A percentile compares a stretch with the other conserved stretches of the same genome.
These are phyloP conservation scores for Calyptomena viridis DNA, from an alignment of 2,113 vertebrate species.

Conservation along the genomic window DNA sequence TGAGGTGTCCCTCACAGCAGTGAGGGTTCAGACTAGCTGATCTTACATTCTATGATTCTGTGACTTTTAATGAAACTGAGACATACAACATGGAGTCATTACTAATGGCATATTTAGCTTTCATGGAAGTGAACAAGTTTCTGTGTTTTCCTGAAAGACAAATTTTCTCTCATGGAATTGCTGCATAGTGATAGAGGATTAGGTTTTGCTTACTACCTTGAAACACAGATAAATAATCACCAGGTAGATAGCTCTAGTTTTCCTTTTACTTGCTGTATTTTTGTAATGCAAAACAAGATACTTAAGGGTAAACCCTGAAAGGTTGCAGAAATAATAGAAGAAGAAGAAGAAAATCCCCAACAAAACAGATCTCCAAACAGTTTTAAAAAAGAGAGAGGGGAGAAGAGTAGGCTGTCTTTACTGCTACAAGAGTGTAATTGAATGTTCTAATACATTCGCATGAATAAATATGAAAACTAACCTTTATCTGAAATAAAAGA, in stretches of 20 bases:
- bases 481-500: background rate
- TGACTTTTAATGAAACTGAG: background rate
- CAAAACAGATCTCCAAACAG: background rate
- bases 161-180: background rate
- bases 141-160: background rate
- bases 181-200: background rate
- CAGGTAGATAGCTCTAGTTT: background rate
- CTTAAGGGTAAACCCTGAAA: background rate
- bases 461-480: background rate
- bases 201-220: background rate
- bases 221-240: background rate
- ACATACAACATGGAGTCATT: background rate
- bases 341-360: slow-evolving; percentile 60
- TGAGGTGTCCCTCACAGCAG: background rate
- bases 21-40: background rate
- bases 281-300: background rate
- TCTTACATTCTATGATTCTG: background rate
- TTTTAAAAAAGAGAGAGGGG: background rate
- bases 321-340: background rate
- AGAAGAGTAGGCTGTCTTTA: background rate
- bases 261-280: slow-evolving; percentile 35
- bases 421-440: background rate
- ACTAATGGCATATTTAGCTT: background rate
- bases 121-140: background rate
- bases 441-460: background rate